These are phyloP conservation scores for Grantiella picta DNA, from an alignment of 2,113 vertebrate species.

Conservation along the genomic window DNA sequence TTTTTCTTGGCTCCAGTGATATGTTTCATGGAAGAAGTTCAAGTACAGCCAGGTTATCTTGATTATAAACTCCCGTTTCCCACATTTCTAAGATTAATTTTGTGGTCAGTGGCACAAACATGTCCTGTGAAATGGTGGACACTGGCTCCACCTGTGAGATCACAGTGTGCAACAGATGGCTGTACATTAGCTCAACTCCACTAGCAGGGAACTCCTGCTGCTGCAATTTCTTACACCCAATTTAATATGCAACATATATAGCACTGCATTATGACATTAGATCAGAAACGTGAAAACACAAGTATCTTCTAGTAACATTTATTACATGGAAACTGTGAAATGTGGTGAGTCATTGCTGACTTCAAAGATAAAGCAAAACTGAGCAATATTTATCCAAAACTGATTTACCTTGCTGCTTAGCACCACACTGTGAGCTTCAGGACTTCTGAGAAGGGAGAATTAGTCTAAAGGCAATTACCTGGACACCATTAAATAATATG, in stretches of 20 bases:
- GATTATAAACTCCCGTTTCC: background rate
- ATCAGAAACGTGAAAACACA: background rate
- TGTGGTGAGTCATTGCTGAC: background rate
- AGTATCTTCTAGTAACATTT: background rate
- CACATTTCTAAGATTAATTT: background rate
- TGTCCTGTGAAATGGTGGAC: fast-evolving
- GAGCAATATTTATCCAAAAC: background rate
- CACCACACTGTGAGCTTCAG: background rate
- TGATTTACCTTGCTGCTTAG: background rate
- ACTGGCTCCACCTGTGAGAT: background rate
- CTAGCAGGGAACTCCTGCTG: background rate
- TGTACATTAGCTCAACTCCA: background rate
- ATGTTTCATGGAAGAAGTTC: background rate
- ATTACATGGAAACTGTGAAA: background rate
- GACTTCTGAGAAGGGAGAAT: background rate
- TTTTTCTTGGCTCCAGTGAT: background rate
- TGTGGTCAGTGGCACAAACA: background rate
- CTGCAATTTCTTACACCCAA: background rate
- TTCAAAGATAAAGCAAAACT: background rate
- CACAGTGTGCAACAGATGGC: background rate
- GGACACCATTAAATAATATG: background rate
- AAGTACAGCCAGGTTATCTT: background rate
- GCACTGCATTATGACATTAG: background rate
- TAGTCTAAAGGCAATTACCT: background rate
- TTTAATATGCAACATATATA: background rate